These are phyloP conservation scores for Gambelia wislizenii DNA, from an alignment of 2,797 vertebrate species.

Conservation along the genomic window DNA sequence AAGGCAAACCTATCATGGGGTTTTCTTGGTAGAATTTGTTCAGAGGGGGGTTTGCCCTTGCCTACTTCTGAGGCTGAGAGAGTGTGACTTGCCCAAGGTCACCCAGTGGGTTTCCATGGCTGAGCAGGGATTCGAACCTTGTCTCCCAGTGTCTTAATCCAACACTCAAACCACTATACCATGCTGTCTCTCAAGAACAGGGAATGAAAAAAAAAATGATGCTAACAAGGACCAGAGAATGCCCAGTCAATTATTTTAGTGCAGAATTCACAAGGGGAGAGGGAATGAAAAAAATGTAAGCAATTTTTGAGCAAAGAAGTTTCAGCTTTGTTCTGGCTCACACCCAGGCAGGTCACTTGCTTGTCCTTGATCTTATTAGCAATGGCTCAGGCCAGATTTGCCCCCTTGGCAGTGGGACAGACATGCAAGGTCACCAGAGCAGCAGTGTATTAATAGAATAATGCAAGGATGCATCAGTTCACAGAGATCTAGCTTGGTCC, in stretches of 20 bases:
- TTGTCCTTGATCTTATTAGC: constrained; percentile 31
- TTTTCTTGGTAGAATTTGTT: too few relatives aligned
- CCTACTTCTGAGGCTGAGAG: too few relatives aligned
- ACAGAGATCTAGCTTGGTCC: background rate
- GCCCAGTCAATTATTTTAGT: background rate
- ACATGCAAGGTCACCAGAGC: constrained; percentile 22
- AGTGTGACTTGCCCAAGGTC: too few relatives aligned
- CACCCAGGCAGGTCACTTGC: constrained; percentile 5
- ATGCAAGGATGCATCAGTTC: background rate
- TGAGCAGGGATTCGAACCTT: too few relatives aligned
- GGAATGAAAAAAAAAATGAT: too few relatives aligned
- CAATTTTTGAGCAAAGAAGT: background rate
- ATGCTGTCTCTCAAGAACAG: too few relatives aligned
- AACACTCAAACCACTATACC: too few relatives aligned
- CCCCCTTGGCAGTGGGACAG: constrained; percentile 4
- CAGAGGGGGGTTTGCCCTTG: too few relatives aligned
- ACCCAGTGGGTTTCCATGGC: too few relatives aligned
- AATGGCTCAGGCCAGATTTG: constrained; percentile 21
- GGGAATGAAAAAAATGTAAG: background rate
- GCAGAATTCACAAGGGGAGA: background rate
- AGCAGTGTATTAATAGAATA: constrained; percentile 22
- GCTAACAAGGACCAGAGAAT: too few relatives aligned
- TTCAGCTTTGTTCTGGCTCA: constrained; percentile 1
- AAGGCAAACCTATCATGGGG: too few relatives aligned
- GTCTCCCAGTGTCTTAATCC: too few relatives aligned